These are phyloP conservation scores for Hirtodrosophila confusa DNA, from an alignment of 2,888 invertebrate genomes.

Conservation along the genomic window DNA sequence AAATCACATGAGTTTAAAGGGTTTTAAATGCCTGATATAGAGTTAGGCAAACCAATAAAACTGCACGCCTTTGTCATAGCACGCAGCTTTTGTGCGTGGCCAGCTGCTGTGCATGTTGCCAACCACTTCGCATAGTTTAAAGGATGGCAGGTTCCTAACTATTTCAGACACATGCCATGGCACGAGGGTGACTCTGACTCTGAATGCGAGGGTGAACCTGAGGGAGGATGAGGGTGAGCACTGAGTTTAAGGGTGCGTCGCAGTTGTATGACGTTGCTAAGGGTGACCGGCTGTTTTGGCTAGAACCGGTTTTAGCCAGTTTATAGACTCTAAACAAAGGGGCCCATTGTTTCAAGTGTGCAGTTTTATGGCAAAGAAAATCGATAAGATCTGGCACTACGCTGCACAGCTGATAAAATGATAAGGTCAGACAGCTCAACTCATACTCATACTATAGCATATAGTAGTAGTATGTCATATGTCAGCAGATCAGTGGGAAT, in stretches of 20 bases:
- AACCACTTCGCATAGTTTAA: neutral
- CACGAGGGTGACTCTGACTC: constrained; percentile 38
- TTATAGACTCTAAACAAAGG: constrained; percentile 51
- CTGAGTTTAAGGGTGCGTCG: constrained; percentile 16
- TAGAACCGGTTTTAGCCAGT: constrained; percentile 63
- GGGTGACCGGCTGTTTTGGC: constrained; percentile 33
- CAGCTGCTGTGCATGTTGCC: constrained; percentile 6
- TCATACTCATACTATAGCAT: neutral
- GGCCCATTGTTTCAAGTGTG: constrained; percentile 46
- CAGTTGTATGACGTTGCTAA: constrained; percentile 10
- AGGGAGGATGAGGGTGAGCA: constrained; percentile 24
- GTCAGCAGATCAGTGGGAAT: constrained; percentile 36
- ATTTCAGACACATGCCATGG: no score
- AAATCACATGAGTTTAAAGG: constrained; percentile 1
- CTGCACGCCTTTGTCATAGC: constrained; percentile 27
- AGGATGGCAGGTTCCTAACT: constrained; percentile 6
- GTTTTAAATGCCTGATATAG: neutral
- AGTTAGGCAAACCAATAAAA: no score
- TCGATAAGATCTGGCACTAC: constrained; percentile 62
- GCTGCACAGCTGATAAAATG: constrained; percentile 23
- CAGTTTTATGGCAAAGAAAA: constrained; percentile 30
- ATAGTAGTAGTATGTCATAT: neutral
- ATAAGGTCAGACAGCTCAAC: constrained; percentile 8
- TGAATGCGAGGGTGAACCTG: neutral
- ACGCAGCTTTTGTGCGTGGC: constrained; percentile 34